phyloP scores from a whole-genome alignment of 2,113 vertebrate species.

The Nyctibius bracteatus region DNA sequence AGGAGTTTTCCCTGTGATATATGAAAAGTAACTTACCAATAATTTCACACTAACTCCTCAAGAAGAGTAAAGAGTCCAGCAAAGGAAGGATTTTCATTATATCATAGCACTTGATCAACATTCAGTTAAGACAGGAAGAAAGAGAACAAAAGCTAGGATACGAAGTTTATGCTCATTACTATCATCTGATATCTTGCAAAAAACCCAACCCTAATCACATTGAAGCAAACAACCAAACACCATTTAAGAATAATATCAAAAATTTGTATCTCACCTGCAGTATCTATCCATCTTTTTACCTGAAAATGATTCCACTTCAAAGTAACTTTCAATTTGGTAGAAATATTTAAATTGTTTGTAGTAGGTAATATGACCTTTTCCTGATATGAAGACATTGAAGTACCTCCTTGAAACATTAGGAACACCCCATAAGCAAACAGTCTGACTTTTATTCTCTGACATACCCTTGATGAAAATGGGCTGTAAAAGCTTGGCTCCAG shows the following conservation, averaged over 20 bases:
- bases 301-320: not conserved
- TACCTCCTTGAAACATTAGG: not conserved
- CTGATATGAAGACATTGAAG: rapidly evolving
- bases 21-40: not conserved
- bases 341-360: not conserved
- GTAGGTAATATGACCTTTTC: not conserved
- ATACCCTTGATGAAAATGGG: not conserved
- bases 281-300: not conserved
- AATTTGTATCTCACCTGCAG: not conserved
- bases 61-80: not conserved
- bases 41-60: not conserved
- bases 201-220: rapidly evolving
- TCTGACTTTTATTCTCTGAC: not conserved
- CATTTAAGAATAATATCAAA: not conserved
- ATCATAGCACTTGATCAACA: not conserved
- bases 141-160: not conserved
- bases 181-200: not conserved
- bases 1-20: rapidly evolving
- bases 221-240: not conserved
- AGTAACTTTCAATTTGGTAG: rapidly evolving
- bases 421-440: rapidly evolving
- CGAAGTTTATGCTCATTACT: not conserved
- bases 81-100: not conserved
- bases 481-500: not conserved
- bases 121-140: not conserved